A percentile compares a stretch with the other conserved stretches of the same genome.
phyloP scores from a whole-genome alignment of 2,888 invertebrate species.

The Antheraea yamamai region DNA sequence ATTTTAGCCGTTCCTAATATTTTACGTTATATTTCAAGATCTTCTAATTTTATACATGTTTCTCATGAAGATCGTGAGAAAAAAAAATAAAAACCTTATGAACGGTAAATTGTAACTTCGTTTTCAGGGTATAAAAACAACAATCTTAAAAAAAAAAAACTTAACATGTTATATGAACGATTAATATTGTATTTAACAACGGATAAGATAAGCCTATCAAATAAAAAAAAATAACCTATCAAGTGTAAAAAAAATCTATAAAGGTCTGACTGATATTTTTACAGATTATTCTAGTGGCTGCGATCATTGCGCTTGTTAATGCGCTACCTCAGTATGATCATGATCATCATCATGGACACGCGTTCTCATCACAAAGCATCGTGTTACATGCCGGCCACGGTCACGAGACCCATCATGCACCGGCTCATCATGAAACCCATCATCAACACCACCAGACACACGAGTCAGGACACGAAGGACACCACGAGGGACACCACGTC shows the following conservation, averaged over 20 bases:
- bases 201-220: too few species aligned
- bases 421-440: not conserved
- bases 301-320: constrained; percentile 32
- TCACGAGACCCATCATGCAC: constrained; percentile 21
- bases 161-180: too few species aligned
- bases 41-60: too few species aligned
- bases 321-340: constrained; percentile 33
- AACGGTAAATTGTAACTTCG: too few species aligned
- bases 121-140: too few species aligned
- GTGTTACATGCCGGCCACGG: constrained; percentile 30
- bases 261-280: not conserved
- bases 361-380: constrained; percentile 39
- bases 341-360: constrained; percentile 55
- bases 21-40: too few species aligned
- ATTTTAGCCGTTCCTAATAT: too few species aligned
- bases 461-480: not conserved
- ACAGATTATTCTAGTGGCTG: constrained; percentile 36
- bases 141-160: too few species aligned
- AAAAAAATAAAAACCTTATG: too few species aligned
- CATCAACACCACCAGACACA: not conserved
- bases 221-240: not conserved
- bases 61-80: too few species aligned
- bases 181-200: too few species aligned
- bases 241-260: not conserved
- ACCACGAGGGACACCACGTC: constrained; percentile 12